Percentiles rank a stretch among this genome's conserved stretches.
Evolutionary conservation across 1,140 invertebrate species (phyloP).

Genomic region (Drosophila ercepeae): DNA sequence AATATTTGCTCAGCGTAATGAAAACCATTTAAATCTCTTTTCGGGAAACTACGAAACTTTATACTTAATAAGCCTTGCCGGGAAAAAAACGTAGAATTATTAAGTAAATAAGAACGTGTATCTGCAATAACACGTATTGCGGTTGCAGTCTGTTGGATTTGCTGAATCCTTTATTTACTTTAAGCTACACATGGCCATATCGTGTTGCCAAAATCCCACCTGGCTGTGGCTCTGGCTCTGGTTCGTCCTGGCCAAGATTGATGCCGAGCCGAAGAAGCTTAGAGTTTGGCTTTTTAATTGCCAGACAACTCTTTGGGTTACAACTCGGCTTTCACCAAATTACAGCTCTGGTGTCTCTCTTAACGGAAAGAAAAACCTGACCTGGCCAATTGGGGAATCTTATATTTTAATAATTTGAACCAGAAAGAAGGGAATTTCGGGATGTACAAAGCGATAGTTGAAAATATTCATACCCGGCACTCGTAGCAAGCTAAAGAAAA

Average conservation of each 20-base stretch:
- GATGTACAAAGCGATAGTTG: no score
- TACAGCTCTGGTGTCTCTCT: neutral
- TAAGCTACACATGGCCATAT: neutral
- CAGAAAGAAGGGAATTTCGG: no score
- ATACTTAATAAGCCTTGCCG: neutral
- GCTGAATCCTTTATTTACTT: neutral
- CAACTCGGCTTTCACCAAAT: neutral
- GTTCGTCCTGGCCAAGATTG: neutral
- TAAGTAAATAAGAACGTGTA: neutral
- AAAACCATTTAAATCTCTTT: constrained; percentile 14
- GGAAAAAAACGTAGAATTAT: neutral
- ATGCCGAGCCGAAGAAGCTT: neutral
- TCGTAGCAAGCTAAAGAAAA: no score
- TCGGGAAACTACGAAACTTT: neutral
- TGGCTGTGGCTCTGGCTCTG: neutral
- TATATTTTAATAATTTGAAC: neutral
- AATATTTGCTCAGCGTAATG: constrained; percentile 34
- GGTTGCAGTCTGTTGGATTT: neutral
- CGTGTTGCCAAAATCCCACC: neutral
- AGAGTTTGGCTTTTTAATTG: neutral
- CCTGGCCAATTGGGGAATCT: neutral
- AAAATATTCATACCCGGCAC: no score
- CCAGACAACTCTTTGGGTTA: neutral
- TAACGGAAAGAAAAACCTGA: neutral
- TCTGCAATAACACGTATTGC: neutral